Percentiles rank a stretch among this genome's conserved stretches.
These are phyloP conservation scores for silkworm (Bombyx mori) DNA, from an alignment of 1,140 invertebrate species.

Conservation along the genomic window ASM3026992v2 NC_085119.1:5328501-5329000, in stretches of 20 bases:
- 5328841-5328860: no score
- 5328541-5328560: slow-evolving; percentile 37
- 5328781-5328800: slow-evolving; percentile 33
- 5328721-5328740: slow-evolving; percentile 12
- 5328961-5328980: slow-evolving; percentile 26
- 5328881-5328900: no score
- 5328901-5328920: slow-evolving; percentile 1
- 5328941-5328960: slow-evolving; percentile 32
- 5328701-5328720: slow-evolving; percentile 12
- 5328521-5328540: slow-evolving; percentile 32
- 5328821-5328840: background rate
- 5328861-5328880: no score
- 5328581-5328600: no score
- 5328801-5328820: background rate
- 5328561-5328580: background rate
- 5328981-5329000: slow-evolving; percentile 41
- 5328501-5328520: slow-evolving; percentile 32
- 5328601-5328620: background rate
- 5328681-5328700: no score
- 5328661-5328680: no score
- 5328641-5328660: no score
- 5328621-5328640: background rate
- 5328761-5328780: slow-evolving; percentile 25
- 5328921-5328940: slow-evolving; percentile 14
- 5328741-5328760: background rate